Conservation (phyloP, 1,140 invertebrate genomes). For the Metopolophium dirhodum region DNA sequence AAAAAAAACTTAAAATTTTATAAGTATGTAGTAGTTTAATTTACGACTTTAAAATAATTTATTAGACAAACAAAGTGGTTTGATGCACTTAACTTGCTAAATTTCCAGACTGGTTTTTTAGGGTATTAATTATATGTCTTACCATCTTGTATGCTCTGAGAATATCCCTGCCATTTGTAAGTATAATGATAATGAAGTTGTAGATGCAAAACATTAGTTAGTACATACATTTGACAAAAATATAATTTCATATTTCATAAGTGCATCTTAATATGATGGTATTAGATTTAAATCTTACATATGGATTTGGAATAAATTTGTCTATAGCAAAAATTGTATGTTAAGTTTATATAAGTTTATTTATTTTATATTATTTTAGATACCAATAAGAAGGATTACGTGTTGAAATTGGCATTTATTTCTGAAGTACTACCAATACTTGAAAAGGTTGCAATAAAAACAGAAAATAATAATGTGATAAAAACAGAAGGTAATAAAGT, state of each 20-base stretch:
- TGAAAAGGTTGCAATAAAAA: background rate
- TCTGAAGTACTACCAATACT: background rate
- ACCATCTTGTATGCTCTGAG: background rate
- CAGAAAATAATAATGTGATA: too few relatives aligned
- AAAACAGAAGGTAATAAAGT: background rate
- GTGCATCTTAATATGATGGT: background rate
- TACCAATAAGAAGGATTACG: background rate
- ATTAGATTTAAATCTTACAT: constrained; percentile 2
- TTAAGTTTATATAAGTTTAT: background rate
- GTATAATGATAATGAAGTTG: background rate
- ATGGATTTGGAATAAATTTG: background rate
- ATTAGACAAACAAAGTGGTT: background rate
- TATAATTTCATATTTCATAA: background rate
- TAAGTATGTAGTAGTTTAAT: constrained; percentile 1
- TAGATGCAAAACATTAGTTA: background rate
- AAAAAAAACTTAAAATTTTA: background rate
- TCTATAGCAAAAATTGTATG: background rate
- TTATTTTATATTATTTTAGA: background rate
- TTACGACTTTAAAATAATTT: background rate
- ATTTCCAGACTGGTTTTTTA: background rate
- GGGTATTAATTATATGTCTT: background rate
- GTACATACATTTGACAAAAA: background rate
- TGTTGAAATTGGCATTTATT: background rate
- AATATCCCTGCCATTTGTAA: background rate
- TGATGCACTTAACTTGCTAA: background rate